Conservation (phyloP, 2,113 vertebrate species). For the Pteronura brasiliensis region DNA sequence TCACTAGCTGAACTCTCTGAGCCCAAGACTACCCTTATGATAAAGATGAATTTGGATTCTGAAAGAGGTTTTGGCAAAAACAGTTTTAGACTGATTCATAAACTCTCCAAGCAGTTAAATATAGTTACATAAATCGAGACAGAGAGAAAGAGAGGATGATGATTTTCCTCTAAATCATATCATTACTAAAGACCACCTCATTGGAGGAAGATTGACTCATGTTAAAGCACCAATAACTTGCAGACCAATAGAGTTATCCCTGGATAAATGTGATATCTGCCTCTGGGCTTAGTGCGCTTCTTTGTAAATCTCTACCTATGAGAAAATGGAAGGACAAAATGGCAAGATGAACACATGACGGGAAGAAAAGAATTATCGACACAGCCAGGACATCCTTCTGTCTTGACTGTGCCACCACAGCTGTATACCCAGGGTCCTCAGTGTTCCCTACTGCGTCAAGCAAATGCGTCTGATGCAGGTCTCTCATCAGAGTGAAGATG, state of each 20-base stretch:
- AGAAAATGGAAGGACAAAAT: neutral
- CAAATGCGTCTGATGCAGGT: neutral
- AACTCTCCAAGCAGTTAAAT: neutral
- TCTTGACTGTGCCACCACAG: neutral
- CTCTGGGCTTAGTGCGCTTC: neutral
- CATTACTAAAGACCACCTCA: neutral
- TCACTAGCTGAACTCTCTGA: neutral
- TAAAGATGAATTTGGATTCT: conserved; percentile 24
- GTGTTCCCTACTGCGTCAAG: too few relatives aligned
- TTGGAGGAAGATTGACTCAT: neutral
- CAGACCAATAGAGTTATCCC: neutral
- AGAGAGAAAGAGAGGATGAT: neutral
- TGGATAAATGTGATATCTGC: neutral
- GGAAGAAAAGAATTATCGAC: neutral
- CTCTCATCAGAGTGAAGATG: neutral
- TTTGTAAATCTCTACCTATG: neutral
- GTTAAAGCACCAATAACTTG: neutral
- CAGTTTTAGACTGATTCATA: neutral
- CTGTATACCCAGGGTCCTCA: neutral
- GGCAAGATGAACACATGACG: neutral
- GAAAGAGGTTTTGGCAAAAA: conserved; percentile 37
- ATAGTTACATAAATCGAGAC: neutral
- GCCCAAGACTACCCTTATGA: neutral
- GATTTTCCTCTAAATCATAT: neutral
- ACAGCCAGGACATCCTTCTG: neutral